These are phyloP conservation scores for Passer montanus DNA, from an alignment of 2,113 vertebrate species.

Conservation along the genomic window DNA sequence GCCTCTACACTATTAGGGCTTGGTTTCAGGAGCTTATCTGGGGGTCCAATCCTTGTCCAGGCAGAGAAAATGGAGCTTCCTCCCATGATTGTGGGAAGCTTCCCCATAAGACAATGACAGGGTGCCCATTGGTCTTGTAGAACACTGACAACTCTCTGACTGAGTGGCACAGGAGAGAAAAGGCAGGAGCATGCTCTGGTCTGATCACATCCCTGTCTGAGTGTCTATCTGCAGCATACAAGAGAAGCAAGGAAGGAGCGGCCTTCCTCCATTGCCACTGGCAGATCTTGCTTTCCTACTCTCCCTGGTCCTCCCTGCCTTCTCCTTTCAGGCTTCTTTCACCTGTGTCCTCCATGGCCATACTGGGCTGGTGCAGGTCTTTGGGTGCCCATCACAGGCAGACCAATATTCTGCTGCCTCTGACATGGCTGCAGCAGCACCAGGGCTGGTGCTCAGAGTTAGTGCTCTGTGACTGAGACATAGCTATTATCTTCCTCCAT, in stretches of 20 bases:
- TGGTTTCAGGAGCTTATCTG: not conserved
- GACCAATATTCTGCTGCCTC: not conserved
- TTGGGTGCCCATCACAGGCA: not conserved
- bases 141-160: fast-evolving
- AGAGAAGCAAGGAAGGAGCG: not conserved
- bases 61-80: not conserved
- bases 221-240: not conserved
- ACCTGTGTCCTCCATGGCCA: fast-evolving
- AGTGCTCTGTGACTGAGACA: not conserved
- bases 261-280: not conserved
- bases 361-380: not conserved
- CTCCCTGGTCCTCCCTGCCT: not conserved
- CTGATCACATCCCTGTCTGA: not conserved
- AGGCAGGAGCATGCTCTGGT: not conserved
- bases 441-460: not conserved
- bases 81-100: not conserved
- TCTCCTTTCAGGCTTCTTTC: not conserved
- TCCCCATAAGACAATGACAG: not conserved
- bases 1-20: not conserved
- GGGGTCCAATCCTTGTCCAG: not conserved
- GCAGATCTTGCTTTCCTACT: not conserved
- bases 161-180: not conserved
- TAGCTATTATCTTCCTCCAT: not conserved
- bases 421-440: not conserved
- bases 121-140: not conserved